phyloP scores from a whole-genome alignment of 2,113 vertebrate genomes.

The Accipiter virgatus region DNA sequence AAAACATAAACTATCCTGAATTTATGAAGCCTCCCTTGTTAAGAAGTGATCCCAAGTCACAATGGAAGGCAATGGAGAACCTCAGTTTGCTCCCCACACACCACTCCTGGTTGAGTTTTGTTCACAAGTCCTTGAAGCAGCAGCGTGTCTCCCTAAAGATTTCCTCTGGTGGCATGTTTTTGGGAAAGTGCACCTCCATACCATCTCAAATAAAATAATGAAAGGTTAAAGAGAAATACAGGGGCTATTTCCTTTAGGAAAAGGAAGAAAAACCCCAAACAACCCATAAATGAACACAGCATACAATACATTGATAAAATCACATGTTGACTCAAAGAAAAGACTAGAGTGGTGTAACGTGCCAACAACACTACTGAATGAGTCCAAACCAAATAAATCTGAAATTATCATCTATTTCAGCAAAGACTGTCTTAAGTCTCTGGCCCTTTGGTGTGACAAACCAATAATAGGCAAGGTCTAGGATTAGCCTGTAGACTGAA shows the following conservation, averaged over 20 bases:
- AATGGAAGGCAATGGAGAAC: rapidly evolving
- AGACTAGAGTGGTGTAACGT: not conserved
- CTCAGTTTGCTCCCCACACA: not conserved
- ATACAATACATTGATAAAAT: not conserved
- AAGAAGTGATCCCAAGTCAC: not conserved
- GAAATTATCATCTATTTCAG: not conserved
- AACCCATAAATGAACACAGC: not conserved
- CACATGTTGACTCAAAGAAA: not conserved
- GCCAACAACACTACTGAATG: not conserved
- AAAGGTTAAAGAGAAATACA: not conserved
- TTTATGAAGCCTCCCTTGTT: not conserved
- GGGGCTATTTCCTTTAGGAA: not conserved
- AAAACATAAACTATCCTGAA: not conserved
- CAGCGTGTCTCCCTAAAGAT: not conserved
- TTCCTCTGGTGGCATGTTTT: not conserved
- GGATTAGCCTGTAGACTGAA: not conserved
- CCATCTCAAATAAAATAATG: not conserved
- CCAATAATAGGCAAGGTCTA: not conserved
- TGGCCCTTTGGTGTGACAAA: not conserved
- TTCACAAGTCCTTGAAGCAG: not conserved
- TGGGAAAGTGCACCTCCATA: not conserved
- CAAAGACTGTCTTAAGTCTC: not conserved
- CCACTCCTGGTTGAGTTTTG: not conserved
- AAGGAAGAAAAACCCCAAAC: not conserved
- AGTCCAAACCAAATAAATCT: not conserved